Conservation (phyloP, 1,140 invertebrate species). For the Zophobas atratus region DNA sequence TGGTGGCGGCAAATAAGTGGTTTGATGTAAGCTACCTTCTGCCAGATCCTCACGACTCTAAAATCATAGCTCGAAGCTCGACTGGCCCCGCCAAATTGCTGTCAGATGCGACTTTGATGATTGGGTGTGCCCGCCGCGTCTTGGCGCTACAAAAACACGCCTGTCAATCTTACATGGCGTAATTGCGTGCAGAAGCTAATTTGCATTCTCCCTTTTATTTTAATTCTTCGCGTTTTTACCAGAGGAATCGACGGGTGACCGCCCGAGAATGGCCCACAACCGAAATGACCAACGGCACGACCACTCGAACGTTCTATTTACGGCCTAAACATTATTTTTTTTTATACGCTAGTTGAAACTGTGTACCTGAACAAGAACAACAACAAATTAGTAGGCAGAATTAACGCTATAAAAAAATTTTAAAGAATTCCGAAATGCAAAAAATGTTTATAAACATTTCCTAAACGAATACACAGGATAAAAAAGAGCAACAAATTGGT, state of each 20-base stretch:
- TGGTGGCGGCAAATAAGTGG: slow-evolving; percentile 57
- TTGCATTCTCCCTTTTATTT: slow-evolving; percentile 52
- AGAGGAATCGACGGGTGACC: background rate
- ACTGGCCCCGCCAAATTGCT: slow-evolving; percentile 59
- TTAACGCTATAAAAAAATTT: too few relatives aligned
- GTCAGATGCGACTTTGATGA: slow-evolving; percentile 65
- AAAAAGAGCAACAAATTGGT: too few relatives aligned
- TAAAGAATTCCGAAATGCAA: too few relatives aligned
- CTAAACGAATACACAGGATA: too few relatives aligned
- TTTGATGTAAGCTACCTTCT: slow-evolving; percentile 54
- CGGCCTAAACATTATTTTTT: too few relatives aligned
- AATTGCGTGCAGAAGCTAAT: slow-evolving; percentile 56
- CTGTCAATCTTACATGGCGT: slow-evolving; percentile 56
- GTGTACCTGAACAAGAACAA: too few relatives aligned
- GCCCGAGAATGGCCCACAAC: background rate
- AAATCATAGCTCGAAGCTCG: slow-evolving; percentile 61
- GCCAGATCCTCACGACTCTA: slow-evolving; percentile 59
- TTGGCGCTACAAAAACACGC: slow-evolving; percentile 55
- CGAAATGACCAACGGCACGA: too few relatives aligned
- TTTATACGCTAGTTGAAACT: too few relatives aligned
- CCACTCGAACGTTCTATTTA: too few relatives aligned
- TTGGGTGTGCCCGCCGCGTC: slow-evolving; percentile 56
- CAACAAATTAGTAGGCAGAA: too few relatives aligned
- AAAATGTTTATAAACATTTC: too few relatives aligned
- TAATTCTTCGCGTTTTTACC: slow-evolving; percentile 41